phyloP scores from a whole-genome alignment of 2,113 vertebrate species.

The Calidris pugnax region DNA sequence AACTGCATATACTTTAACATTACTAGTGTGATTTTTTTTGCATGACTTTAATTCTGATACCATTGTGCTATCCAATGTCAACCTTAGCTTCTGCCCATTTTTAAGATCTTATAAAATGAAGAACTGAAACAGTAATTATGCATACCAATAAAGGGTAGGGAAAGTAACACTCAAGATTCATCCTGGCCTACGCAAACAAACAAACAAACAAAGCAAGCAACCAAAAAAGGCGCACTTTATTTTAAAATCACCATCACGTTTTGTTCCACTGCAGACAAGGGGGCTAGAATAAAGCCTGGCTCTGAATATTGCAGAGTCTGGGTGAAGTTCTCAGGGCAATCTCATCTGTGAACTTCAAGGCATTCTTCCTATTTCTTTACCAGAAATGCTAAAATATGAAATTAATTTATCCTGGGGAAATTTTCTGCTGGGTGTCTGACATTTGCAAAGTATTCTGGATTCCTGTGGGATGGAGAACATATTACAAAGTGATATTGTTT shows the following conservation, averaged over 20 bases:
- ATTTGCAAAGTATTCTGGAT: not conserved
- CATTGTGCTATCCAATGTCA: not conserved
- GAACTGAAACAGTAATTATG: not conserved
- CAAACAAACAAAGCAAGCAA: not conserved
- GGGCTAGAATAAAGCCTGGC: not conserved
- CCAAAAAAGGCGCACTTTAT: fast-evolving
- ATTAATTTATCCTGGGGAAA: not conserved
- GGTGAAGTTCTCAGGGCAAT: not conserved
- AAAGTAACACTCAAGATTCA: not conserved
- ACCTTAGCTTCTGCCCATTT: not conserved
- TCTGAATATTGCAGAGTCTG: not conserved
- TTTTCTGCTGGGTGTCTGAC: not conserved
- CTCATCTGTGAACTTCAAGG: not conserved
- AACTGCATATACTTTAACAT: not conserved
- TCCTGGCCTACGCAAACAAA: not conserved
- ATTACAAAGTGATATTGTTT: not conserved
- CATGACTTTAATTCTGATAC: not conserved
- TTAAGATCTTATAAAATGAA: not conserved
- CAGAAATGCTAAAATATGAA: not conserved
- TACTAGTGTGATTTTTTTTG: not conserved
- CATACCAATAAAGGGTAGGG: not conserved
- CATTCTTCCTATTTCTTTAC: not conserved
- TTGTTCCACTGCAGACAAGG: not conserved
- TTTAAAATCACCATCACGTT: not conserved
- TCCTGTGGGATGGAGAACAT: not conserved